Conservation (phyloP, 2,888 invertebrate species). For the Esperia sulphurella region DNA sequence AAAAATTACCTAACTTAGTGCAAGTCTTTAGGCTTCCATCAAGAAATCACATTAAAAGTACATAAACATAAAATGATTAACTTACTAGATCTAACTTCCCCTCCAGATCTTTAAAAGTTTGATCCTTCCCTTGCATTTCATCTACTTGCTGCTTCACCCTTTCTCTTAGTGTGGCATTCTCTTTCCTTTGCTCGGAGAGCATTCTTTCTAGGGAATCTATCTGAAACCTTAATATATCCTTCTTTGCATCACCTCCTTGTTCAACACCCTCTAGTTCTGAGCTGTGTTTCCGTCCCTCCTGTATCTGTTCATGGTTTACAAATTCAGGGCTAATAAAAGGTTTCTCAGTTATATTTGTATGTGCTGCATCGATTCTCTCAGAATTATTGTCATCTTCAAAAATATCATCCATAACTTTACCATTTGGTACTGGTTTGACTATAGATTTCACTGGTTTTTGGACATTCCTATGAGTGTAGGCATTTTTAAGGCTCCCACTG, state of each 20-base stretch:
- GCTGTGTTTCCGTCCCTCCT: neutral
- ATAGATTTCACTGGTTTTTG: constrained; percentile 43
- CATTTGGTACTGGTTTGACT: constrained; percentile 44
- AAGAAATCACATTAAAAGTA: no score
- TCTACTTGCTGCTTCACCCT: constrained; percentile 57
- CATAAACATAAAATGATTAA: no score
- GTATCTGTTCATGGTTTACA: neutral
- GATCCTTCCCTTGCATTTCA: constrained; percentile 57
- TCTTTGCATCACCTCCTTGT: constrained; percentile 29
- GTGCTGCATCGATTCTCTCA: neutral
- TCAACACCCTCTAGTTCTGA: neutral
- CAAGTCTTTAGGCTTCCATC: no score
- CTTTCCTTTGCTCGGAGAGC: constrained; percentile 57
- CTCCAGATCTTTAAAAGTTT: constrained; percentile 66
- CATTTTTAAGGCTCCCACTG: constrained; percentile 67
- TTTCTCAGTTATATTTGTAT: neutral
- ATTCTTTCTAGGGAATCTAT: constrained; percentile 59
- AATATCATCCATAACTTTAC: constrained; percentile 66
- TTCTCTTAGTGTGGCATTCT: constrained; percentile 49
- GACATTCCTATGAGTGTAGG: constrained; percentile 49
- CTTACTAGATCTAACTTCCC: constrained; percentile 71
- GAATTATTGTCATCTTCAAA: constrained; percentile 45
- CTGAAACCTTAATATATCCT: constrained; percentile 48
- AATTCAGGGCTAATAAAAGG: neutral
- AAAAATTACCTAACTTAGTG: no score